Conservation (phyloP, 1,140 invertebrate species). For the Forficula auricularia region DNA sequence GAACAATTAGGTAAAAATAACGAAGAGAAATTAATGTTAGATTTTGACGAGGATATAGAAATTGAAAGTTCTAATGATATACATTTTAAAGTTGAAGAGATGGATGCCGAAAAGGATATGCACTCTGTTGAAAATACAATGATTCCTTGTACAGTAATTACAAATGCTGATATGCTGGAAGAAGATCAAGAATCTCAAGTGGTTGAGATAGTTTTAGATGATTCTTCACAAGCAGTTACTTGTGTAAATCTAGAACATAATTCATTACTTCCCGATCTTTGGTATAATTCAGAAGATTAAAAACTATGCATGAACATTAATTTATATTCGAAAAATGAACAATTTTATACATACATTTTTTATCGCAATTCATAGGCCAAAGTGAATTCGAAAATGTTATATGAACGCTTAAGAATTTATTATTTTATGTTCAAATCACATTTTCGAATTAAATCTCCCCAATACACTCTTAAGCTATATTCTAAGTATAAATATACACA, state of each 20-base stretch:
- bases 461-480: too few species aligned
- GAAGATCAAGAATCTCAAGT: slow-evolving; percentile 5
- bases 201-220: slow-evolving; percentile 11
- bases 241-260: slow-evolving; percentile 10
- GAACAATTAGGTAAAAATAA: too few species aligned
- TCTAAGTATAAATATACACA: too few species aligned
- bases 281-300: slow-evolving; percentile 2
- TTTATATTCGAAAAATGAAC: too few species aligned
- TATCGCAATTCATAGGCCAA: too few species aligned
- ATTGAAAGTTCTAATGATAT: slow-evolving; percentile 1
- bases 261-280: slow-evolving; percentile 6
- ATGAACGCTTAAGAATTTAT: too few species aligned
- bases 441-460: too few species aligned
- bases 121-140: not conserved
- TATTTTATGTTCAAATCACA: too few species aligned
- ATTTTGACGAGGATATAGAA: not conserved
- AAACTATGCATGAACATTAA: too few species aligned
- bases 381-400: too few species aligned
- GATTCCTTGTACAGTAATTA: slow-evolving; percentile 7
- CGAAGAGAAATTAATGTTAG: not conserved
- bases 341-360: too few species aligned
- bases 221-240: slow-evolving; percentile 8
- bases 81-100: slow-evolving; percentile 3
- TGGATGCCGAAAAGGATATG: not conserved
- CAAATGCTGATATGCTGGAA: slow-evolving; percentile 2